Evolutionary conservation across 2,113 vertebrate genomes (phyloP).

Genomic region (Callionymus lyra): DNA sequence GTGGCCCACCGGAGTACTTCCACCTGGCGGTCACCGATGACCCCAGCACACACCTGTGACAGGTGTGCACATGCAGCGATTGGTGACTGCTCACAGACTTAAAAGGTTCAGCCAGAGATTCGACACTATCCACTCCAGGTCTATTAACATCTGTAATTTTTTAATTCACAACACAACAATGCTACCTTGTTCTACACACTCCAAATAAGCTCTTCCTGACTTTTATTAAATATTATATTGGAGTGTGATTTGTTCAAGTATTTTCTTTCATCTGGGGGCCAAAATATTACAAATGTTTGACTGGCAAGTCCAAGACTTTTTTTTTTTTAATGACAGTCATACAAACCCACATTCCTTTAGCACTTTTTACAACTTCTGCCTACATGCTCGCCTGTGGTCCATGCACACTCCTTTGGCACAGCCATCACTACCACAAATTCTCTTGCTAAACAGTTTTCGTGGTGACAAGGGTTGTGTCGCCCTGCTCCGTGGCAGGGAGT

Average conservation of each 20-base stretch:
- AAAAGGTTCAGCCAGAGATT: no score
- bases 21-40: constrained; percentile 74
- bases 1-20: constrained; percentile 77
- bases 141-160: constrained; percentile 2
- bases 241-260: background rate
- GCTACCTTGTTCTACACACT: constrained; percentile 20
- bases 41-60: constrained; percentile 71
- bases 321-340: no score
- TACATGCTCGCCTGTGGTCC: no score
- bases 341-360: no score
- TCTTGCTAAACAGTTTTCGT: constrained; percentile 54
- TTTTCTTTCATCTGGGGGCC: no score
- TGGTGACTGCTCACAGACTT: no score
- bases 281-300: no score
- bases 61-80: background rate
- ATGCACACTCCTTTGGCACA: no score
- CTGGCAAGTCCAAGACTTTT: no score
- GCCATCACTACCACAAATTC: constrained; percentile 9
- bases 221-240: constrained; percentile 30
- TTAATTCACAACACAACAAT: constrained; percentile 4
- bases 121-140: background rate
- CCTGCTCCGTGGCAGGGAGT: constrained; percentile 70
- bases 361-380: no score
- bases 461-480: constrained; percentile 61
- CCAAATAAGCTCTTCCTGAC: constrained; percentile 15